phyloP scores from a whole-genome alignment of 2,888 invertebrate species.

The Acanthopleura granulata region DNA sequence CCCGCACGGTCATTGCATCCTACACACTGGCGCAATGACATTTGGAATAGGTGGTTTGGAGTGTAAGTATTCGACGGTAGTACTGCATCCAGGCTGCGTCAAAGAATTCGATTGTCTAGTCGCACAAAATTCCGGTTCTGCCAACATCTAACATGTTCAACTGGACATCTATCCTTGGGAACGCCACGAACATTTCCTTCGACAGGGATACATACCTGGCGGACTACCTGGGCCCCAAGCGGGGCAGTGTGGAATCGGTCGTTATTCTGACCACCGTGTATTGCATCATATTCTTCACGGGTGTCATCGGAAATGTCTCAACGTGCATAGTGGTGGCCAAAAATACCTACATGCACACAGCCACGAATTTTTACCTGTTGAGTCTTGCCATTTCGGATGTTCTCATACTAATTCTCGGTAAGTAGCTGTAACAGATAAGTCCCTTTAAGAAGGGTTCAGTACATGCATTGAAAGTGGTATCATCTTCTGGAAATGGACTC shows the following conservation, averaged over 20 bases:
- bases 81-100: too few species aligned
- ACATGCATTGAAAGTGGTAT: too few species aligned
- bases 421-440: background rate
- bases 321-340: constrained; percentile 13
- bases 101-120: too few species aligned
- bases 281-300: background rate
- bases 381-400: constrained; percentile 13
- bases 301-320: background rate
- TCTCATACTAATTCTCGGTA: constrained; percentile 10
- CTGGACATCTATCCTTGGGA: background rate
- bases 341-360: constrained; percentile 17
- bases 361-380: constrained; percentile 16
- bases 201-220: background rate
- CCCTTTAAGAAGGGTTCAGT: too few species aligned
- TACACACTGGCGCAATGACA: too few species aligned
- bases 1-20: too few species aligned
- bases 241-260: background rate
- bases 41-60: too few species aligned
- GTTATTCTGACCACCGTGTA: background rate
- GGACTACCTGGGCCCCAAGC: background rate
- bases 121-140: too few species aligned
- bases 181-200: constrained; percentile 1
- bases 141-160: background rate
- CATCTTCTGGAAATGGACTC: too few species aligned
- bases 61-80: too few species aligned